Evolutionary conservation across 2,113 vertebrate genomes (phyloP), one percentile per base, ranked within the genome.

Genomic region (Lanius collurio): DNA sequence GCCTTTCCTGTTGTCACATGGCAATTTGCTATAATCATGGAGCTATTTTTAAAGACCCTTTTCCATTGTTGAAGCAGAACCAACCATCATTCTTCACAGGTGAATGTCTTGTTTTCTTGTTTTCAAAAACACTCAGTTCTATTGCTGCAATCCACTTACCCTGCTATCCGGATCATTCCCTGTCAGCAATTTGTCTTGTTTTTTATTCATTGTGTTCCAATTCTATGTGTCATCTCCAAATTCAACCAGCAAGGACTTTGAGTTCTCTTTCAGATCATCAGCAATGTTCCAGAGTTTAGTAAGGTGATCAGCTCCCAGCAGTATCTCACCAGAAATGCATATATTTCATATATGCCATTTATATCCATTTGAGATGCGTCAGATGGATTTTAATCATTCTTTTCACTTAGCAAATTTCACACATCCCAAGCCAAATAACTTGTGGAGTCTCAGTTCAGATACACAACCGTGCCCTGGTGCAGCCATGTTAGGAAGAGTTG

Each of bases 401-500:
- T 90, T 85, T 89, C 33, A 56, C 22, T 78, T 49, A 44, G 3
- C 16, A 71, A n/a, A 41, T 56, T 35, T 15, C 14, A 37, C 3
- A 2, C 4, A 42, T 56, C 59, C 46, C 64, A 77, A 82, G 24
- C 4, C 41, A n/a, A 88, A 75, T 13, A 15, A 7, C 12, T 76
- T 42, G 16, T 27, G 50, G 70, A 84, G 10, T 19, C 46, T 57
- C 46, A 57, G n/a, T 11, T 44, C 50, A 8, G 11, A 26, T 6
- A 31, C 13, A 49, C 0, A 3, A 9, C 64, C 4, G 30, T 77
- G 59, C 21, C 42, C 50, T 41, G 13, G 28, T 20, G 31, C 16
- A 86, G 49, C 5, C 23, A 8, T 0, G 0, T 22, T 27, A 50
- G 18, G 35, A n/a, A 80, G 15, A 39, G 7, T 8, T 0, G 3